A percentile compares a stretch with the other conserved stretches of the same genome.
Evolutionary conservation across 1,140 invertebrate species (phyloP).

Genomic region (Ips typographus): DNA sequence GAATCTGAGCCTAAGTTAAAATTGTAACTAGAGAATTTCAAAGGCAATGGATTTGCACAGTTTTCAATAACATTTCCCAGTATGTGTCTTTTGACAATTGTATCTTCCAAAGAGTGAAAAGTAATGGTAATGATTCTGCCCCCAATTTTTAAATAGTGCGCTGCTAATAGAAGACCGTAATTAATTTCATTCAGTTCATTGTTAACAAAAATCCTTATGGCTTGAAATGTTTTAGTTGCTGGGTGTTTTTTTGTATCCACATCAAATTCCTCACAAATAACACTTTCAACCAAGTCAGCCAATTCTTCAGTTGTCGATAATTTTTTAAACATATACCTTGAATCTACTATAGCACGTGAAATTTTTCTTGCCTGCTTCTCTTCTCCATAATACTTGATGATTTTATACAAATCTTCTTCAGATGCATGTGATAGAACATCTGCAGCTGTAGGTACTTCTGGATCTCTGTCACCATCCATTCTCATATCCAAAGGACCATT

Average conservation of each 20-base stretch:
- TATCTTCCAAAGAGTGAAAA: constrained; percentile 94
- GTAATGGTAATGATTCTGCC: constrained; percentile 81
- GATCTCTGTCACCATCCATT: constrained; percentile 80
- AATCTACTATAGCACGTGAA: constrained; percentile 83
- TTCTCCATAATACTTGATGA: constrained; percentile 89
- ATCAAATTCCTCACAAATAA: constrained; percentile 50
- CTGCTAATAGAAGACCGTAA: constrained; percentile 79
- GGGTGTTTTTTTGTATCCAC: constrained; percentile 69
- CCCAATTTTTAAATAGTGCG: constrained; percentile 72
- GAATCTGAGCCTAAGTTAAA: constrained; percentile 59
- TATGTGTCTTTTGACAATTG: constrained; percentile 91
- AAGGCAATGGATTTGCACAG: constrained; percentile 63
- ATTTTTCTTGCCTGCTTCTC: constrained; percentile 87
- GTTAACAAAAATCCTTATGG: constrained; percentile 93
- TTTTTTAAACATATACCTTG: constrained; percentile 77
- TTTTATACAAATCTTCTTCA: constrained; percentile 76
- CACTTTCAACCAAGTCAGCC: constrained; percentile 72
- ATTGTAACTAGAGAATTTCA: constrained; percentile 65
- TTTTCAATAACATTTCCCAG: constrained; percentile 72
- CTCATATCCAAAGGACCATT: constrained; percentile 94
- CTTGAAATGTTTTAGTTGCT: constrained; percentile 94
- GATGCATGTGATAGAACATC: constrained; percentile 81
- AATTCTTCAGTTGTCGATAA: constrained; percentile 84
- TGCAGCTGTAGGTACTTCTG: constrained; percentile 74
- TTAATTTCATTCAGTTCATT: constrained; percentile 97